These are phyloP conservation scores for Oxycera nigricornis DNA, from an alignment of 2,888 invertebrate genomes.

Conservation along the genomic window DNA sequence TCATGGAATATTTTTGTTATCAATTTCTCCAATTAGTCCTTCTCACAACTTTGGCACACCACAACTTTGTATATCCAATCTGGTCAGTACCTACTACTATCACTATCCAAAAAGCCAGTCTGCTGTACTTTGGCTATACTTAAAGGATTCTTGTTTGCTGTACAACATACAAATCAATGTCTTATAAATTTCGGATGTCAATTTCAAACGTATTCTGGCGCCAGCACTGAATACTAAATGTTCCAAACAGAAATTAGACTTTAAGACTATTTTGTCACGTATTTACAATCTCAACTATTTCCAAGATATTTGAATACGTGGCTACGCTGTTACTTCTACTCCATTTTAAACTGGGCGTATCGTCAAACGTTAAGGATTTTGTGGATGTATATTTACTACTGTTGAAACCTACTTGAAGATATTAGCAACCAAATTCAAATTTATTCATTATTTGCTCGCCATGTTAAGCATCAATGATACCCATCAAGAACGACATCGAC, in stretches of 20 bases:
- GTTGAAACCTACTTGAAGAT: not conserved
- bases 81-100: not conserved
- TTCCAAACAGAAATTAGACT: not conserved
- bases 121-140: no score
- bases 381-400: not conserved
- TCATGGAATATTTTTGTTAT: no score
- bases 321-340: no score
- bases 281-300: conserved; percentile 24
- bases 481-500: not conserved
- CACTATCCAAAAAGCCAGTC: no score
- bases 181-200: not conserved
- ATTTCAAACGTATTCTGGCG: not conserved
- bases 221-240: not conserved
- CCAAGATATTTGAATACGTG: conserved; percentile 15
- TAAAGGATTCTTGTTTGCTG: not conserved
- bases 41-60: not conserved
- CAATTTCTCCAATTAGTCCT: no score
- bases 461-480: not conserved
- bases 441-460: not conserved
- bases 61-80: not conserved
- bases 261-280: not conserved
- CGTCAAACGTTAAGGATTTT: not conserved
- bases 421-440: not conserved
- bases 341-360: conserved; percentile 7
- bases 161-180: no score